Base-by-base conservation (phyloP, 1,140 invertebrate genomes). In the Chrysomallon squamiferum region DNA sequence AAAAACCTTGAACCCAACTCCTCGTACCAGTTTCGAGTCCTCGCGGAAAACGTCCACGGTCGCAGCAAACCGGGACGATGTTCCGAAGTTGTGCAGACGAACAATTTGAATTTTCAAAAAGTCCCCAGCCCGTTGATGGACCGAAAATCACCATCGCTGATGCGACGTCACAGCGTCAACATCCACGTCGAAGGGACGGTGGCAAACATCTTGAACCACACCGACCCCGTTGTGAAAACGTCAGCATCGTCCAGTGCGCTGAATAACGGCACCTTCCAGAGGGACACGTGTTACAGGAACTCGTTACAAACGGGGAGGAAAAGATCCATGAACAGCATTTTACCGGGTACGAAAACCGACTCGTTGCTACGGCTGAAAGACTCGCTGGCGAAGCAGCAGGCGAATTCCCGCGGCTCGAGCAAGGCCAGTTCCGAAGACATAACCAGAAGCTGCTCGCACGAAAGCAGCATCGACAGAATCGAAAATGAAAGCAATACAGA, bases 21-120 rank as follows among this genome's bases (percentile, higher is more conserved):
- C 69, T 90, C 93, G 15, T 99, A 99, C 83, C 93, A 97, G 71
- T 99, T 99, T 89, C 89, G 96, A 59, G 95, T 99, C 1, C 91
- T 95, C 87, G 96, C 96, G 61, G 96, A 98, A 86, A 99, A 99
- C 86, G 91, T 96, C 78, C 95, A 96, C 80, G 97, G 97, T 41
- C 90, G 92, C 57, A 96, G 95, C 20, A 96, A 98, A 73, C 94
- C 95, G 6, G 93, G 87, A 59, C 64, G 77, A 22, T 45, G 61
- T 0, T 78, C 80, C 0, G 74, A 77, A 18, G 33, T 66, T 2
- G 64, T 80, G 20, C 54, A 54, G 20, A 69, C 57, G 30, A 72
- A 32, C 20, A 65, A 61, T 43, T 69, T 45, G 27, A 68, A 62
- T 13, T 57, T 50, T 29, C 45, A 25, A n/a, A 30, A 54, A 25